These are phyloP conservation scores for Aspidiotus destructor DNA, from an alignment of 2,888 invertebrate species.

Conservation along the genomic window DNA sequence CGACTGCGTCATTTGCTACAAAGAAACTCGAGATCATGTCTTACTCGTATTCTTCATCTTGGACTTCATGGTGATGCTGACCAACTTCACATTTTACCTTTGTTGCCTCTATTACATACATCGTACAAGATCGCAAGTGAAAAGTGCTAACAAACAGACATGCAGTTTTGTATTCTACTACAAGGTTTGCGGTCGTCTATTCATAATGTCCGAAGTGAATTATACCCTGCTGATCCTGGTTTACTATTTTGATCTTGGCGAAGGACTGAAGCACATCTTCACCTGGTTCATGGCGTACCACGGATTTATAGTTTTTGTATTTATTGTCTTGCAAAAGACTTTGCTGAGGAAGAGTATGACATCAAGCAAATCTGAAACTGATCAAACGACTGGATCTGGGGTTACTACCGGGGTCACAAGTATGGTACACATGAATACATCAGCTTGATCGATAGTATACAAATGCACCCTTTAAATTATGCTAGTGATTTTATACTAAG, in stretches of 20 bases:
- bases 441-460: too few species aligned
- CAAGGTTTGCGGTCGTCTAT: slow-evolving; percentile 26
- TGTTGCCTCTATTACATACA: slow-evolving; percentile 19
- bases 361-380: slow-evolving; percentile 1
- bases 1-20: not conserved
- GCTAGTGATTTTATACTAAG: too few species aligned
- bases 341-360: slow-evolving; percentile 9
- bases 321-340: slow-evolving; percentile 20
- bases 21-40: not conserved
- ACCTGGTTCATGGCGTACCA: slow-evolving; percentile 27
- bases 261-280: slow-evolving; percentile 8
- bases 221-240: slow-evolving; percentile 26
- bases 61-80: slow-evolving; percentile 20
- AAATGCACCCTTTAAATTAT: too few species aligned
- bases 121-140: slow-evolving; percentile 18
- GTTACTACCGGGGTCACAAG: not conserved
- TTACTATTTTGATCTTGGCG: slow-evolving; percentile 9
- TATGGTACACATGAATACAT: not conserved
- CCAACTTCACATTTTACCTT: slow-evolving; percentile 13
- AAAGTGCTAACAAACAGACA: slow-evolving; percentile 14
- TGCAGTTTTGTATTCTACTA: slow-evolving; percentile 21
- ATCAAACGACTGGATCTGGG: slow-evolving; percentile 1
- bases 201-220: slow-evolving; percentile 30
- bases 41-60: slow-evolving; percentile 18
- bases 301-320: slow-evolving; percentile 22